phyloP scores from a whole-genome alignment of 2,888 invertebrate genomes.

The Platycheirus rosarum region DNA sequence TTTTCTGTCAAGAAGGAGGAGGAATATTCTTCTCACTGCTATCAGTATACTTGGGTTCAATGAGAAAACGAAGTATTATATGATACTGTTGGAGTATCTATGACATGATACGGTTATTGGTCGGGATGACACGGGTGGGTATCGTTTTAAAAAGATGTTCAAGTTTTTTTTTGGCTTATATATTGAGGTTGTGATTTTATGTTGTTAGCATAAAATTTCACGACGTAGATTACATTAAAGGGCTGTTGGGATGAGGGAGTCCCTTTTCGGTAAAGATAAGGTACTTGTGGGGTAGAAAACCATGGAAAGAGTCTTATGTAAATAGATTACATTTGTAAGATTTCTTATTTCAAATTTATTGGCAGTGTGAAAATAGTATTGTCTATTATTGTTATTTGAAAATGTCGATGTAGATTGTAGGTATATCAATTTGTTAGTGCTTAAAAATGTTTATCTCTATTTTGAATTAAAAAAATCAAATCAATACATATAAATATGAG shows the following conservation, averaged over 20 bases:
- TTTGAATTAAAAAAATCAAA: too few species aligned
- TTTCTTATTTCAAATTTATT: conserved; percentile 16
- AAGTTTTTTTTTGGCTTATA: conserved; percentile 39
- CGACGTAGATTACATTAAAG: conserved; percentile 71
- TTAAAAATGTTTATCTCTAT: too few species aligned
- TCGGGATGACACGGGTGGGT: conserved; percentile 70
- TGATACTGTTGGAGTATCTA: conserved; percentile 71
- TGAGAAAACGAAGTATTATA: conserved; percentile 69
- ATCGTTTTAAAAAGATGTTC: conserved; percentile 72
- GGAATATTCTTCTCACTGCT: conserved; percentile 4
- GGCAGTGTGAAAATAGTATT: too few species aligned
- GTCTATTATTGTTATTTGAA: too few species aligned
- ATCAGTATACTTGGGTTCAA: conserved; percentile 43
- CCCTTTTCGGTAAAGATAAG: conserved; percentile 37
- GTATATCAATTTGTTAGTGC: too few species aligned
- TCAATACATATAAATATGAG: too few species aligned
- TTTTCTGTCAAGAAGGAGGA: conserved; percentile 5
- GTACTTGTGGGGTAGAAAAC: conserved; percentile 35
- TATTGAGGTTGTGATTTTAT: conserved; percentile 71
- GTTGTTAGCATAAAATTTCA: conserved; percentile 74
- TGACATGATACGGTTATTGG: conserved; percentile 74
- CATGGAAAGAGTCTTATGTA: conserved; percentile 7
- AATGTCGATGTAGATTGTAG: too few species aligned
- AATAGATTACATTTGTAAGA: conserved; percentile 20
- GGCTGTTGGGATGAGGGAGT: conserved; percentile 33